Percentiles rank a stretch among this genome's conserved stretches.
phyloP scores from a whole-genome alignment of 1,140 invertebrate species.

The Gerris buenoi region DNA sequence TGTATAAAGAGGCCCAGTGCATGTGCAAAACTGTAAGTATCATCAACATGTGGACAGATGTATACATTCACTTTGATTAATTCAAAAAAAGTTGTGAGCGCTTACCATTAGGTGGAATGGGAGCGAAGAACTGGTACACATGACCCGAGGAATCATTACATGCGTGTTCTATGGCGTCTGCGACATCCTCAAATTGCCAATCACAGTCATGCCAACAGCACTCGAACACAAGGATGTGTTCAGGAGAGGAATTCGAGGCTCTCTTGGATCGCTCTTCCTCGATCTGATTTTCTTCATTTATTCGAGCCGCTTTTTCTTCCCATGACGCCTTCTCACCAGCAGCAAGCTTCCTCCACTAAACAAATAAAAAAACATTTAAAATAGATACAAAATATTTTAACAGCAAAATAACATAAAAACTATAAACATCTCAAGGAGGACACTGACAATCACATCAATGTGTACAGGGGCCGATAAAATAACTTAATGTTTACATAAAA shows the following conservation, averaged over 20 bases:
- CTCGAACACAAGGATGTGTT: slow-evolving; percentile 48
- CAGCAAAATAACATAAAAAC: no score
- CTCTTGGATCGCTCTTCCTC: slow-evolving; percentile 28
- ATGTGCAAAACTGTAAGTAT: no score
- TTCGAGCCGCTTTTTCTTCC: slow-evolving; percentile 75
- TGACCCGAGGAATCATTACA: slow-evolving; percentile 54
- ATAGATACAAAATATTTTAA: no score
- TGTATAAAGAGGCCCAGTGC: no score
- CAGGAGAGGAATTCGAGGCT: slow-evolving; percentile 14
- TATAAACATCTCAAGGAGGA: background rate
- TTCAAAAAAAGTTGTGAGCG: no score
- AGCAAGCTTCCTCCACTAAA: slow-evolving; percentile 79
- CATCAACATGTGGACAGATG: no score
- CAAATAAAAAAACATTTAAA: slow-evolving; percentile 23
- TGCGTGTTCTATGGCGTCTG: slow-evolving; percentile 80
- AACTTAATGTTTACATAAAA: background rate
- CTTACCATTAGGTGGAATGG: background rate
- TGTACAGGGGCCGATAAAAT: no score
- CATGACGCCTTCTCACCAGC: slow-evolving; percentile 77
- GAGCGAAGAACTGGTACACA: slow-evolving; percentile 34
- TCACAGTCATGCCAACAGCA: slow-evolving; percentile 87
- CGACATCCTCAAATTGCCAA: slow-evolving; percentile 78
- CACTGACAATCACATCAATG: background rate
- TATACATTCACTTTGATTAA: no score
- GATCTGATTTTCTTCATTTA: slow-evolving; percentile 77